Evolutionary conservation across 2,888 invertebrate species (phyloP).

Genomic region (Azorinus chamasolen): DNA sequence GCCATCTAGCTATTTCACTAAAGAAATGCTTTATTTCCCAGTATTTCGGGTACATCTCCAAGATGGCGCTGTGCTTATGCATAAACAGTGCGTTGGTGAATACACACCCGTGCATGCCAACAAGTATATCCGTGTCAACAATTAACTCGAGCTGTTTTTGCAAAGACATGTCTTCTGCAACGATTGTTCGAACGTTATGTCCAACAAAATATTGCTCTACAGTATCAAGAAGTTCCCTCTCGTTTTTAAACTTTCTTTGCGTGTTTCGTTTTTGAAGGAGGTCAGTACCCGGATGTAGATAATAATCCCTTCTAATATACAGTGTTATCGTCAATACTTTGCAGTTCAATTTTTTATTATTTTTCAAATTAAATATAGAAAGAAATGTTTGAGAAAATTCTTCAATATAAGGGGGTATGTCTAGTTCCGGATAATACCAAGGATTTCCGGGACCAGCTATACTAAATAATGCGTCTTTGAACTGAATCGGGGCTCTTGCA

Average conservation of each 20-base stretch:
- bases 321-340: conserved; percentile 30
- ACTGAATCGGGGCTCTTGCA: conserved; percentile 11
- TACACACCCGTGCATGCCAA: conserved; percentile 50
- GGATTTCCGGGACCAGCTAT: conserved; percentile 56
- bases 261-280: conserved; percentile 30
- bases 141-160: conserved; percentile 29
- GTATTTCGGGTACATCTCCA: too few species aligned
- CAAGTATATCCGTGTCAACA: conserved; percentile 32
- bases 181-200: conserved; percentile 34
- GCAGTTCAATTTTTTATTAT: conserved; percentile 33
- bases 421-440: conserved; percentile 41
- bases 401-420: conserved; percentile 36
- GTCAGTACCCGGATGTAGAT: conserved; percentile 34
- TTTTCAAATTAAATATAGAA: conserved; percentile 25
- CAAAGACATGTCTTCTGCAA: conserved; percentile 47
- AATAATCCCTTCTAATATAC: conserved; percentile 42
- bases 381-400: conserved; percentile 41
- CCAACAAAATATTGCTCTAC: conserved; percentile 34
- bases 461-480: conserved; percentile 47
- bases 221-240: conserved; percentile 33
- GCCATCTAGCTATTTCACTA: conserved; percentile 48
- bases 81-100: conserved; percentile 43
- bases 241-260: too few species aligned
- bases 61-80: conserved; percentile 37
- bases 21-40: conserved; percentile 47